Percentiles rank a stretch among this genome's conserved stretches.
phyloP scores from a whole-genome alignment of 1,140 invertebrate genomes.

The Drosophila kurseongensis region DNA sequence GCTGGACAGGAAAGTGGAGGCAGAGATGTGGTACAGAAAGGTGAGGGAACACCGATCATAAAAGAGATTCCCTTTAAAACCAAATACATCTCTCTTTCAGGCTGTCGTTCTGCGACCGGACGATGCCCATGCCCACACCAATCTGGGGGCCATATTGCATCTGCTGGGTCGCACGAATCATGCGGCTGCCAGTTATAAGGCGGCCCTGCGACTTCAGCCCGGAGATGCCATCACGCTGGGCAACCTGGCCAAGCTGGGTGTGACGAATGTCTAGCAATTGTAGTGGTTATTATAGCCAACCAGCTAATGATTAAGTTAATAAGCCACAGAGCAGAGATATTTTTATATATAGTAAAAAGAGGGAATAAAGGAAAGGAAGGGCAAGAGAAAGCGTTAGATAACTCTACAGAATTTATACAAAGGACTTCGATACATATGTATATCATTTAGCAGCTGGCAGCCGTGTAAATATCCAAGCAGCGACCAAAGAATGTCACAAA shows the following conservation, averaged over 20 bases:
- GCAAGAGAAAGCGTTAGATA: slow-evolving; percentile 50
- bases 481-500: slow-evolving; percentile 60
- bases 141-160: slow-evolving; percentile 96
- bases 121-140: slow-evolving; percentile 95
- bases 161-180: slow-evolving; percentile 94
- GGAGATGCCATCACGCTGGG: slow-evolving; percentile 93
- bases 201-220: slow-evolving; percentile 93
- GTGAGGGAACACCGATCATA: slow-evolving; percentile 85
- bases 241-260: slow-evolving; percentile 92
- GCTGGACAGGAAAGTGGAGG: slow-evolving; percentile 90
- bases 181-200: slow-evolving; percentile 92
- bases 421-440: slow-evolving; percentile 81
- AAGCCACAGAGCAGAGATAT: slow-evolving; percentile 55
- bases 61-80: background rate
- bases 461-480: slow-evolving; percentile 73
- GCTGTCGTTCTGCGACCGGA: slow-evolving; percentile 77
- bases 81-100: slow-evolving; percentile 20
- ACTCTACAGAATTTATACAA: slow-evolving; percentile 82
- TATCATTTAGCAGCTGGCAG: slow-evolving; percentile 68
- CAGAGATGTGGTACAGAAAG: slow-evolving; percentile 93
- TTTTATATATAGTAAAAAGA: slow-evolving; percentile 49
- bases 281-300: slow-evolving; percentile 4
- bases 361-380: slow-evolving; percentile 1
- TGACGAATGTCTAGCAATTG: slow-evolving; percentile 62
- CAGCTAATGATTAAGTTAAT: slow-evolving; percentile 37